phyloP scores from a whole-genome alignment of 2,113 vertebrate genomes.

The Grammomys dolichurus region DNA sequence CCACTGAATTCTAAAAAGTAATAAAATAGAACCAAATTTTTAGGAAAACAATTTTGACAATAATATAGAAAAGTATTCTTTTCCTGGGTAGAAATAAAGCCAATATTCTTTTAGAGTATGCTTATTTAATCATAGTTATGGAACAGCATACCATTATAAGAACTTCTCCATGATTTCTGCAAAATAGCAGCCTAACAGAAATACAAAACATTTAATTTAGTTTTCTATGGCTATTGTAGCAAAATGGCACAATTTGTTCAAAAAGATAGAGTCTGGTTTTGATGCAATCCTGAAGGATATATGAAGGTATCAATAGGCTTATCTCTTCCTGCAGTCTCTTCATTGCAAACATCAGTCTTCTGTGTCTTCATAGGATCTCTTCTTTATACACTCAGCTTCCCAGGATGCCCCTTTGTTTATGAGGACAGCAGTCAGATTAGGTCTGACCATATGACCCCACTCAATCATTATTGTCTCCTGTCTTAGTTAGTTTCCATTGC shows the following conservation, averaged over 20 bases:
- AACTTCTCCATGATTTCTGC: background rate
- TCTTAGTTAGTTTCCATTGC: background rate
- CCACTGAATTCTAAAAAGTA: background rate
- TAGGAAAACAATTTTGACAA: background rate
- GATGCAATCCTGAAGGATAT: background rate
- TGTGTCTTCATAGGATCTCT: background rate
- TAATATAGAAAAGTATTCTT: background rate
- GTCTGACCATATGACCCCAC: background rate
- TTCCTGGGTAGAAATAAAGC: background rate
- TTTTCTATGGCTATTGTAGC: background rate
- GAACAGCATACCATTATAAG: background rate
- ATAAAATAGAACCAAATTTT: background rate
- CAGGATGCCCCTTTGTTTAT: background rate
- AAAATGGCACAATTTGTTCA: background rate
- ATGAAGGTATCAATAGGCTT: background rate
- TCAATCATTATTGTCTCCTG: background rate
- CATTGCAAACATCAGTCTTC: background rate
- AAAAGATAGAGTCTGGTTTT: background rate
- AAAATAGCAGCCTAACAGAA: background rate
- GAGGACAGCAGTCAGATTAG: background rate
- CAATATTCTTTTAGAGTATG: background rate
- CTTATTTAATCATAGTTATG: slow-evolving; percentile 14
- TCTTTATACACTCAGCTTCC: background rate
- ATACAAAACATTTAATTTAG: background rate
- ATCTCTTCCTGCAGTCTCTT: background rate